These are phyloP conservation scores for Drosophila tropicalis DNA, from an alignment of 1,140 invertebrate species.

Conservation along the genomic window DNA sequence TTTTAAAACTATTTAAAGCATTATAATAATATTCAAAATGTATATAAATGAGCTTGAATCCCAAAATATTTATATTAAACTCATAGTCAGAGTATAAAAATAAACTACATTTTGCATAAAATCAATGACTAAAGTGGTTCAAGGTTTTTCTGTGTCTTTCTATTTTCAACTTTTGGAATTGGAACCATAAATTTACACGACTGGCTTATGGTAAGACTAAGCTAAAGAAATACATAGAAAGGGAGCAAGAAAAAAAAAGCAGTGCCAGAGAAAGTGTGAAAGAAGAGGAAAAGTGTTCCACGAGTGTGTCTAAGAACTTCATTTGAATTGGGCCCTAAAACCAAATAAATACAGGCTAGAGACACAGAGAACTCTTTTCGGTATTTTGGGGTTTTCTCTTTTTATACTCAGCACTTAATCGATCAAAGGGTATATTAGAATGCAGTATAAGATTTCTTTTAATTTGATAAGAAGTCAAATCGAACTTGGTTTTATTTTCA, in stretches of 20 bases:
- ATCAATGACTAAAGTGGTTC: constrained; percentile 44
- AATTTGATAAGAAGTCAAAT: too few relatives aligned
- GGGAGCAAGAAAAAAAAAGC: too few relatives aligned
- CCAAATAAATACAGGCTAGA: constrained; percentile 44
- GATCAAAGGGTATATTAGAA: background rate
- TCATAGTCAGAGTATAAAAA: too few relatives aligned
- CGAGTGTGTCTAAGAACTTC: background rate
- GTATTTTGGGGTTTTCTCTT: background rate
- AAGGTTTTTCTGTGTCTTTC: constrained; percentile 14
- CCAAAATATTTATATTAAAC: too few relatives aligned
- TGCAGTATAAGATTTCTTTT: too few relatives aligned
- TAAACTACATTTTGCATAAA: constrained; percentile 37
- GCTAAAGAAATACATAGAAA: constrained; percentile 1
- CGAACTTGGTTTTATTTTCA: too few relatives aligned
- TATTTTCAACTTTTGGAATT: constrained; percentile 7
- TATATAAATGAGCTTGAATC: too few relatives aligned
- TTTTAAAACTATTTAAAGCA: too few relatives aligned
- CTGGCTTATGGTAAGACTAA: constrained; percentile 3
- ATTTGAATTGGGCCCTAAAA: constrained; percentile 20
- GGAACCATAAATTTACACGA: constrained; percentile 1
- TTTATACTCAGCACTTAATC: background rate
- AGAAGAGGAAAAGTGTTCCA: background rate
- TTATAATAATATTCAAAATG: too few relatives aligned
- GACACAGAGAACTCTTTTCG: constrained; percentile 27
- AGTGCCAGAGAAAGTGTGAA: background rate